Base-by-base conservation (phyloP, 2,888 invertebrate genomes). In the Scelioninae gen. 1 region DNA sequence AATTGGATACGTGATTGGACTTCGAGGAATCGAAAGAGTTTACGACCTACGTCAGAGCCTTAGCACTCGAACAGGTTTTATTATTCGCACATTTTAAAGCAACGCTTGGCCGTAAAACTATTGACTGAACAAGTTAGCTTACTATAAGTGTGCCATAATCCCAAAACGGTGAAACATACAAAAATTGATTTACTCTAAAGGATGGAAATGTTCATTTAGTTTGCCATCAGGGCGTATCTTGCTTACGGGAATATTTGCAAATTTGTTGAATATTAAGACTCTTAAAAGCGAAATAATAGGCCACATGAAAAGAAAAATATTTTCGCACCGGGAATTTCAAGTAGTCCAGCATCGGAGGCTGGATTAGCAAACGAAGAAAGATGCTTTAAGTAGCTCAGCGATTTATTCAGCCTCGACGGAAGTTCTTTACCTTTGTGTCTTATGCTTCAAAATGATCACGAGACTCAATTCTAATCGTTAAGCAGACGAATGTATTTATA, bases 1-100 rank as follows among this genome's bases (percentile, higher is more conserved):
- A 91, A 91, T 91, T 91, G 91, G 91, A 91, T 91, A 90, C 91
- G 90, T 90, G 90, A 91, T 91, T 88, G 89, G 90, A 91, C 90
- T 91, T 84, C 86, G 76, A 82, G 86, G 88, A 87, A 88, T 88
- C 84, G 81, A 81, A 79, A 85, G 84, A 88, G 88, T 89, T 89
- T 88, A 89, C 88, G 88, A 89, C 84, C 85, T 85, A 84, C 84
- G 88, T 82, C 79, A 83, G 84, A 86, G 82, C 84, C 83, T 86
- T 86, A 82, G 85, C 80, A 76, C 77, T 77, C 51, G 65, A 60
- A 53, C 68, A 53, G 79, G 71, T 77, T 77, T 79, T 83, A 83
- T 79, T 79, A 82, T 78, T 78, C 58, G 74, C 75, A 65, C 74
- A 60, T 79, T 74, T 66, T 55, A 58, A 69, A 68, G 51, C 11